These are phyloP conservation scores for Brachionus koreanus DNA, from an alignment of 1,140 invertebrate species.

Conservation along the genomic window DNA sequence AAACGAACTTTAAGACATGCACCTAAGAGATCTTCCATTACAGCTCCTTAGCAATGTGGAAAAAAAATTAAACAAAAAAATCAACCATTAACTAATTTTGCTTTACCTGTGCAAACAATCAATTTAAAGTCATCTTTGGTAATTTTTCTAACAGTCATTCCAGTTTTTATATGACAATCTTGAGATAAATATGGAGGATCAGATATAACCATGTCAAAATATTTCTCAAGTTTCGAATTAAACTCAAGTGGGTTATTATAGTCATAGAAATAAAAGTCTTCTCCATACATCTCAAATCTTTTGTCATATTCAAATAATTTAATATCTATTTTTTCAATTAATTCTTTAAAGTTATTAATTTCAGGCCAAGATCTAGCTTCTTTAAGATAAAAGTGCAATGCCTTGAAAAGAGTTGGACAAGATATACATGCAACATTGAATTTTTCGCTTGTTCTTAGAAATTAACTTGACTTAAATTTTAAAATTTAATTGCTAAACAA, in stretches of 20 bases:
- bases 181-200: constrained; percentile 90
- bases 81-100: background rate
- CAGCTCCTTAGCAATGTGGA: constrained; percentile 64
- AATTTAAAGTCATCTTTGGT: constrained; percentile 68
- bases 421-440: constrained; percentile 75
- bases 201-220: constrained; percentile 79
- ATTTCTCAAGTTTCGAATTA: constrained; percentile 62
- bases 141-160: constrained; percentile 71
- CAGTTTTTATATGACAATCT: constrained; percentile 81
- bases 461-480: background rate
- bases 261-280: constrained; percentile 82
- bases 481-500: constrained; percentile 2
- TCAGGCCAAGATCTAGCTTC: background rate
- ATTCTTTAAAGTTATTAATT: constrained; percentile 38
- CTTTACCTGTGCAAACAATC: constrained; percentile 78
- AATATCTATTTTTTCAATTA: constrained; percentile 49
- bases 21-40: constrained; percentile 70
- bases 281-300: constrained; percentile 72
- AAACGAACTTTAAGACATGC: constrained; percentile 65
- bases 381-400: constrained; percentile 52
- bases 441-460: background rate
- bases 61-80: constrained; percentile 19
- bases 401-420: constrained; percentile 76
- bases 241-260: constrained; percentile 75
- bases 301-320: constrained; percentile 66